phyloP scores from a whole-genome alignment of 2,888 invertebrate species.

The Parasteatoda lunata region DNA sequence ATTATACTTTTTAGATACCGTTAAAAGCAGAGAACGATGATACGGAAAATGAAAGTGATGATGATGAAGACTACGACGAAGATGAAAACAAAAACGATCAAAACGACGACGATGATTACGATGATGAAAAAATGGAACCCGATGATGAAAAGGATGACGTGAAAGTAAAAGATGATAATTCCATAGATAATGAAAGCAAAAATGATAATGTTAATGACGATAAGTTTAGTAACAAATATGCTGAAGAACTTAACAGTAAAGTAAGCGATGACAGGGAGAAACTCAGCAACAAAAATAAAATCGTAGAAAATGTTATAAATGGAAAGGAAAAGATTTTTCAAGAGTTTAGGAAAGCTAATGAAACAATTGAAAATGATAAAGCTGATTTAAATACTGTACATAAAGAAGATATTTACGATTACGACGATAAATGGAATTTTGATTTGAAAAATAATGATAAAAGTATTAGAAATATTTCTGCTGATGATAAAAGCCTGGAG shows the following conservation, averaged over 20 bases:
- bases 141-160: conserved; percentile 6
- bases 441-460: neutral
- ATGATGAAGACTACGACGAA: neutral
- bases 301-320: neutral
- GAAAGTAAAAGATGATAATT: neutral
- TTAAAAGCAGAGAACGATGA: conserved; percentile 25
- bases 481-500: neutral
- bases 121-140: conserved; percentile 2
- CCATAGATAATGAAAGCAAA: neutral
- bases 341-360: neutral
- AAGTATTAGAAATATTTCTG: neutral
- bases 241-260: neutral
- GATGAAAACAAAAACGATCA: conserved; percentile 2
- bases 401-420: conserved; percentile 8
- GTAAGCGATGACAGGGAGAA: neutral
- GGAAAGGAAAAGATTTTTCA: neutral
- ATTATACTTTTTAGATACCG: conserved; percentile 27
- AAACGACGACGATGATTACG: neutral
- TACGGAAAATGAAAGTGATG: conserved; percentile 13
- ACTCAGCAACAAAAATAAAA: neutral
- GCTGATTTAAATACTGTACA: neutral
- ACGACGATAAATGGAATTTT: conserved; percentile 3
- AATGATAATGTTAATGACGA: neutral
- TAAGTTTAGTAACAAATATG: neutral
- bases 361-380: neutral